Percentiles rank a stretch among this genome's conserved stretches.
phyloP scores from a whole-genome alignment of 2,797 vertebrate species.

The Alosa sapidissima region DNA sequence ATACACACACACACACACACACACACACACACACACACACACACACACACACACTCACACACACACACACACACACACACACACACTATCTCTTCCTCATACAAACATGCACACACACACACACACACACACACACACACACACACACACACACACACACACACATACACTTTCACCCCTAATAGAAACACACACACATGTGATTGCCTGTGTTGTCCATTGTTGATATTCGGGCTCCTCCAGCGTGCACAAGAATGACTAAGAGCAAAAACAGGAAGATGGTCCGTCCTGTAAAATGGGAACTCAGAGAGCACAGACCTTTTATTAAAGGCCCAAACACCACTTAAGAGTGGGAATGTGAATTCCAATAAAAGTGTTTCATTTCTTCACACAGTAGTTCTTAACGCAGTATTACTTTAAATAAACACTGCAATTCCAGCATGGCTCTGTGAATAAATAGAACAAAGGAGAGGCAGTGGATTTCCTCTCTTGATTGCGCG shows the following conservation, averaged over 20 bases:
- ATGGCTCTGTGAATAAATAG: constrained; percentile 72
- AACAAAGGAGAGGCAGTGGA: constrained; percentile 67
- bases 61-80: neutral
- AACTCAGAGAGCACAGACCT: neutral
- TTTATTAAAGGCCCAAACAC: neutral
- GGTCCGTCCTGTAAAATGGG: neutral
- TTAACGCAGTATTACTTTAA: constrained; percentile 75
- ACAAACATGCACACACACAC: neutral
- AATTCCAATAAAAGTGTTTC: constrained; percentile 55
- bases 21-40: neutral
- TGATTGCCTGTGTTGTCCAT: neutral
- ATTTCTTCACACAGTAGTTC: constrained; percentile 71
- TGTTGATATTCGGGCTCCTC: neutral
- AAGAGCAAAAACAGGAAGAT: neutral
- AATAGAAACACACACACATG: constrained; percentile 7
- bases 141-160: neutral
- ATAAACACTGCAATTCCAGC: constrained; percentile 76
- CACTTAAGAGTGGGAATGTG: constrained; percentile 37
- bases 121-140: neutral
- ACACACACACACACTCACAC: neutral
- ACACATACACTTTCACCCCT: neutral
- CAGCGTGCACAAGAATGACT: neutral
- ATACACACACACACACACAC: neutral
- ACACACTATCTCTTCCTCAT: neutral
- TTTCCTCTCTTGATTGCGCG: constrained; percentile 72